Percentiles rank a stretch among this genome's conserved stretches.
Conservation (phyloP, 2,797 vertebrate species). For the Malacoraja senta region DNA sequence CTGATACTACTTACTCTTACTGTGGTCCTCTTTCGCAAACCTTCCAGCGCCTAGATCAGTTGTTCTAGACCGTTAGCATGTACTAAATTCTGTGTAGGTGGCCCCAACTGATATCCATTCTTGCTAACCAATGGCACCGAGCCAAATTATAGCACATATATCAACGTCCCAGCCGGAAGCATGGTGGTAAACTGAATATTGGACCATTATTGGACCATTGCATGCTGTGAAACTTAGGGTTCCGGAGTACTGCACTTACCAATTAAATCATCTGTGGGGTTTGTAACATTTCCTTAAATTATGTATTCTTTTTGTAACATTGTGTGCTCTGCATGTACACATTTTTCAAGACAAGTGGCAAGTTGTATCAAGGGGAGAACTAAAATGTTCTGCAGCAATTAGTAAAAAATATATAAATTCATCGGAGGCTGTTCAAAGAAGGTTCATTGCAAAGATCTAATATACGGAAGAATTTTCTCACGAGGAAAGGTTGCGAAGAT, state of each 20-base stretch:
- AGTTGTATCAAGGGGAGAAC: not conserved
- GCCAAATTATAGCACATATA: not conserved
- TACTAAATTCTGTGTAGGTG: not conserved
- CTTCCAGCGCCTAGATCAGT: not conserved
- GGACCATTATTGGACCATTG: not conserved
- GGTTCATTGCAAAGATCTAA: too few relatives aligned
- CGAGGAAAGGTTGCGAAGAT: too few relatives aligned
- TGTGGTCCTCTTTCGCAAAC: not conserved
- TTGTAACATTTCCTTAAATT: slow-evolving; percentile 14
- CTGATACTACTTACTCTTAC: not conserved
- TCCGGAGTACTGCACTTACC: not conserved
- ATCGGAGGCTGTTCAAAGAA: too few relatives aligned
- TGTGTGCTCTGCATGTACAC: not conserved
- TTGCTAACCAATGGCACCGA: not conserved
- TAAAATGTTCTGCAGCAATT: not conserved
- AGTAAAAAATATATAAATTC: not conserved
- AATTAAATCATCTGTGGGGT: not conserved
- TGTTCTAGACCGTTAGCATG: not conserved
- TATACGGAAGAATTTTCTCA: too few relatives aligned
- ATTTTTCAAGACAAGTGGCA: not conserved
- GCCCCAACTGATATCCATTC: not conserved
- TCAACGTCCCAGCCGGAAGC: not conserved
- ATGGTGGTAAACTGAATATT: not conserved
- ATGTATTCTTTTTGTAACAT: slow-evolving; percentile 2
- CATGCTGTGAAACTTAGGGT: not conserved